phyloP scores from a whole-genome alignment of 2,113 vertebrate genomes.

The Chinchilla lanigera region DNA sequence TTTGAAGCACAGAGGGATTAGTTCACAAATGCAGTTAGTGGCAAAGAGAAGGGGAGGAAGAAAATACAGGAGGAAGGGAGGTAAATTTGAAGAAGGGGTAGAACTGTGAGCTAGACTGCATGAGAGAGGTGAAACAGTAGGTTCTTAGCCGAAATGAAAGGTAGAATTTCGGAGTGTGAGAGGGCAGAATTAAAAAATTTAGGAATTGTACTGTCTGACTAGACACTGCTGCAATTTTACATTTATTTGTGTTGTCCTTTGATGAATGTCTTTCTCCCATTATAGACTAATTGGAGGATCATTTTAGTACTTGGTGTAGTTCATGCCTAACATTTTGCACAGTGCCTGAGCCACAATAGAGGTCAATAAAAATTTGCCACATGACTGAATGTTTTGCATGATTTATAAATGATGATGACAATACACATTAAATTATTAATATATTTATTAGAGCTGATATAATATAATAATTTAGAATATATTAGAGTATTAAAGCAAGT shows the following conservation, averaged over 20 bases:
- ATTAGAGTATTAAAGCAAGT: neutral
- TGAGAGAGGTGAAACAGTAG: neutral
- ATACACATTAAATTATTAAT: neutral
- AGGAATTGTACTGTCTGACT: neutral
- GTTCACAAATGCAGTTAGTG: neutral
- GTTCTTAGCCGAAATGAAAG: neutral
- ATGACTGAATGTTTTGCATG: conserved; percentile 16
- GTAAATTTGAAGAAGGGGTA: neutral
- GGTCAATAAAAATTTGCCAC: conserved; percentile 28
- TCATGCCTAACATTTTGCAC: neutral
- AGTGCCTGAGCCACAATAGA: neutral
- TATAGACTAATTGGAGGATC: neutral
- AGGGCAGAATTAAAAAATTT: neutral
- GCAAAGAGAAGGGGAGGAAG: neutral
- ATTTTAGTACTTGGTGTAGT: neutral
- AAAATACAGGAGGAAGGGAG: neutral
- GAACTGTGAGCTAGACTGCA: neutral
- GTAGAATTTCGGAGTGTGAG: neutral
- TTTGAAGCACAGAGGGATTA: neutral
- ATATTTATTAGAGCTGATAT: neutral
- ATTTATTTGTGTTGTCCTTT: neutral
- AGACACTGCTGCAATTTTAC: neutral
- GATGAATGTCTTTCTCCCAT: neutral
- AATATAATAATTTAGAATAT: neutral
- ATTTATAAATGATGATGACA: neutral